These are phyloP conservation scores for Amphiura filiformis DNA, from an alignment of 35 echinoderm and acorn worm genomes.

Conservation along the genomic window DNA sequence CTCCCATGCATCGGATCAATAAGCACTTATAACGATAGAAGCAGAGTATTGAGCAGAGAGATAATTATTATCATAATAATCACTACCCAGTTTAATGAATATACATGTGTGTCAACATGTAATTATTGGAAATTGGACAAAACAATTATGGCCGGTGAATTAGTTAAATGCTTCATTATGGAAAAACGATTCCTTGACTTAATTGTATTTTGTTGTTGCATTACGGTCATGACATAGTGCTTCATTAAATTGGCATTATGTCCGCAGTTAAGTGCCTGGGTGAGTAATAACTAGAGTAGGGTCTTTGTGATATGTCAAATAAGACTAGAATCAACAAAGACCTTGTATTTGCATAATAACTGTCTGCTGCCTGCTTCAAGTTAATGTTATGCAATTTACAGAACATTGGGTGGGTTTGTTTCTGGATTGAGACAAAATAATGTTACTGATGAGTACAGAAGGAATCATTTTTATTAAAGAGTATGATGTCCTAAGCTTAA, in stretches of 20 bases:
- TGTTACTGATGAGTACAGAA: too few relatives aligned
- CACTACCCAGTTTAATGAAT: not conserved
- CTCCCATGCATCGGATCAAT: not conserved
- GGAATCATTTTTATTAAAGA: too few relatives aligned
- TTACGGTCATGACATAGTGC: not conserved
- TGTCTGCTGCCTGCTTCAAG: too few relatives aligned
- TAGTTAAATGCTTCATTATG: conserved; percentile 12
- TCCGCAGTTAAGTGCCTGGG: not conserved
- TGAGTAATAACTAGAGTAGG: not conserved
- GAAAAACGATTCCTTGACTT: not conserved
- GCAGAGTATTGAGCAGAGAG: not conserved
- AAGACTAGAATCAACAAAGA: too few relatives aligned
- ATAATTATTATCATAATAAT: not conserved
- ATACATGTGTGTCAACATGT: not conserved
- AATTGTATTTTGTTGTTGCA: not conserved
- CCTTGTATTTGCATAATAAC: too few relatives aligned
- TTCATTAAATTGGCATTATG: not conserved
- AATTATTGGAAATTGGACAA: conserved; percentile 1
- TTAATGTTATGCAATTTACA: too few relatives aligned
- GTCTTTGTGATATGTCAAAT: too few relatives aligned
- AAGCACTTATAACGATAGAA: not conserved
- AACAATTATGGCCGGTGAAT: not conserved
- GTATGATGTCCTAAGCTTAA: too few relatives aligned
- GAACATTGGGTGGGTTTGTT: too few relatives aligned
- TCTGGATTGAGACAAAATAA: too few relatives aligned